Evolutionary conservation across 1,140 invertebrate species (phyloP), one percentile per base, ranked within the genome.

Genomic region (Anthonomus grandis): DNA sequence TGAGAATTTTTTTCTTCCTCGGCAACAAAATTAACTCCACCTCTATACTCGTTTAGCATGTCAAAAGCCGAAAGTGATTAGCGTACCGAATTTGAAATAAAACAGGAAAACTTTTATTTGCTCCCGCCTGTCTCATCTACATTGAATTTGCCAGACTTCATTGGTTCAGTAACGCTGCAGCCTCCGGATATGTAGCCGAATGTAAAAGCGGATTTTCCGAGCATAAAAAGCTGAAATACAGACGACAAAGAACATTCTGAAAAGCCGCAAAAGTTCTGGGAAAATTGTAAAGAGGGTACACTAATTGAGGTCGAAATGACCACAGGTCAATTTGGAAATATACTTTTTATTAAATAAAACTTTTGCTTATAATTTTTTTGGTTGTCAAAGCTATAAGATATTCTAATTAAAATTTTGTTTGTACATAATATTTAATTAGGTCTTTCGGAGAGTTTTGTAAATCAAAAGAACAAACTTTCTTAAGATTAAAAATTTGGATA

Each of bases 141-240:
- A 66, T 68, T 66, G 63, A 65, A 63, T 68, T 68, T 68, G 66
- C 64, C 59, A 59, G 62, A 66, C 66, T 68, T 66, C 66, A 66
- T 68, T 62, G 66, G 62, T 64, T 68, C 66, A 68, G 66, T 48
- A 48, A 59, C 54, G n/a, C n/a, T n/a, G 57, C 66, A 60, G 66
- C 66, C 62, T 48, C 60, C 64, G 63, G 64, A 63, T 64, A 66
- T 66, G 63, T 64, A 64, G 55, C 50, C 50, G 58, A 59, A 63
- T 63, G 57, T 54, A 49, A 53, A 58, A 59, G 55, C 55, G 55
- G 53, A 63, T 63, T 63, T 63, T 63, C 50, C 24, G 23, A 38
- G 41, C 34, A 63, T 60, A 58, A 58, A 63, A 63, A 63, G 55
- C 55, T 47, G 36, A 39, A 57, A 22, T 47, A 42, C 39, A 39